Conservation (phyloP, 2,888 invertebrate species). For the Epirrita christyi region DNA sequence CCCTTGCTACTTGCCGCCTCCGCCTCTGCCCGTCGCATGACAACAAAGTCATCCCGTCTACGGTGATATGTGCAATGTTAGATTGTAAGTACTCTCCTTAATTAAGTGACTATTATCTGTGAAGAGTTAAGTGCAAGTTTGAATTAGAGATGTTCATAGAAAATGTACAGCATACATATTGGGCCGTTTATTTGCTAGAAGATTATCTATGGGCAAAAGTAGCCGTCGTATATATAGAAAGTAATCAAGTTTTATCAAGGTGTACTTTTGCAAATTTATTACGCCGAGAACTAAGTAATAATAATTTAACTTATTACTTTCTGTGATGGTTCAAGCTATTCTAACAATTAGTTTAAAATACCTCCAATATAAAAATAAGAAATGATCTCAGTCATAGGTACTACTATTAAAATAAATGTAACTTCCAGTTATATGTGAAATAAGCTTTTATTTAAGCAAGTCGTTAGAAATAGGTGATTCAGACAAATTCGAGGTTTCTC, state of each 20-base stretch:
- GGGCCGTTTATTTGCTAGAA: background rate
- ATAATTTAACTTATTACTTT: background rate
- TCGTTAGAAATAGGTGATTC: background rate
- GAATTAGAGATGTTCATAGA: background rate
- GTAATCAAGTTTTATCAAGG: too few species aligned
- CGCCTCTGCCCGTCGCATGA: slow-evolving; percentile 78
- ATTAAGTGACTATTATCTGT: slow-evolving; percentile 18
- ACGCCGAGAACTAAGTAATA: slow-evolving; percentile 3
- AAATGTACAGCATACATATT: slow-evolving; percentile 8
- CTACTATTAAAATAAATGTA: background rate
- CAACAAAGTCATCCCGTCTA: slow-evolving; percentile 60
- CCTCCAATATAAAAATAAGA: slow-evolving; percentile 19
- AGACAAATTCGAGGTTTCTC: background rate
- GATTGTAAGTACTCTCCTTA: slow-evolving; percentile 75
- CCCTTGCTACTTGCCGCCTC: slow-evolving; percentile 78
- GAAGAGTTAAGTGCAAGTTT: slow-evolving; percentile 10
- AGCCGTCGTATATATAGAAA: slow-evolving; percentile 1
- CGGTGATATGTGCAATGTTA: slow-evolving; percentile 77
- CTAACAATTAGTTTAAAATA: slow-evolving; percentile 2
- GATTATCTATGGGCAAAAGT: background rate
- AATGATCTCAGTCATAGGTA: slow-evolving; percentile 29
- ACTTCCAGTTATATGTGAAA: background rate
- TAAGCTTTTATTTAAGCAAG: background rate
- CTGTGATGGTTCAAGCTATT: slow-evolving; percentile 9
- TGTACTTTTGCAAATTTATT: background rate